These are phyloP conservation scores for Procambarus virginalis DNA, from an alignment of 1,140 invertebrate genomes.

Conservation along the genomic window DNA sequence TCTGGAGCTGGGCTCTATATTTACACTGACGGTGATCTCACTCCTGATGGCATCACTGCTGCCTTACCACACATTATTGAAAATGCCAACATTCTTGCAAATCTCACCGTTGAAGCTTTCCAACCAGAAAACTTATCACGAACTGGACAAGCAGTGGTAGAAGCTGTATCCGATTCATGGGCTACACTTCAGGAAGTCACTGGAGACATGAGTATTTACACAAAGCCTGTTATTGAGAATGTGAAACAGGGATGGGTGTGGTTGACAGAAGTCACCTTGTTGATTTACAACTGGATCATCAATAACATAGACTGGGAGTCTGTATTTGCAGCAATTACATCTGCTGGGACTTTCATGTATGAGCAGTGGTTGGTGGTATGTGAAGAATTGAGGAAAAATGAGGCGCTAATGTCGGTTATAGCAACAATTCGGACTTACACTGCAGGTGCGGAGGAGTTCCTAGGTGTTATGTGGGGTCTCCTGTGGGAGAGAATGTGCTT, in stretches of 20 bases:
- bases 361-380: constrained; percentile 44
- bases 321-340: constrained; percentile 13
- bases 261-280: constrained; percentile 21
- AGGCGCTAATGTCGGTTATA: constrained; percentile 37
- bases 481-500: constrained; percentile 13
- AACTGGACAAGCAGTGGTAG: constrained; percentile 33
- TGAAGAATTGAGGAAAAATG: constrained; percentile 52
- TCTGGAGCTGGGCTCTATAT: constrained; percentile 36
- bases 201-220: constrained; percentile 42
- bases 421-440: constrained; percentile 15
- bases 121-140: constrained; percentile 36
- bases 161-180: constrained; percentile 20
- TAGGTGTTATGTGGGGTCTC: constrained; percentile 3
- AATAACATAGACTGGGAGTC: constrained; percentile 51
- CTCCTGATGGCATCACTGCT: constrained; percentile 24
- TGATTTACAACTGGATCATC: constrained; percentile 39
- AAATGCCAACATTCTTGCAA: constrained; percentile 38
- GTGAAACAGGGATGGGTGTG: constrained; percentile 2
- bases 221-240: constrained; percentile 16
- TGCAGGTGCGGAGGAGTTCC: background rate
- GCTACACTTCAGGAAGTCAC: constrained; percentile 34
- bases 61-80: constrained; percentile 48
- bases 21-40: constrained; percentile 62
- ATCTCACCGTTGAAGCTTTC: constrained; percentile 37
- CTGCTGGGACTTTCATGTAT: constrained; percentile 31